Base-by-base conservation (phyloP, 2,888 invertebrate species). In the Leucoptera coffeella region DNA sequence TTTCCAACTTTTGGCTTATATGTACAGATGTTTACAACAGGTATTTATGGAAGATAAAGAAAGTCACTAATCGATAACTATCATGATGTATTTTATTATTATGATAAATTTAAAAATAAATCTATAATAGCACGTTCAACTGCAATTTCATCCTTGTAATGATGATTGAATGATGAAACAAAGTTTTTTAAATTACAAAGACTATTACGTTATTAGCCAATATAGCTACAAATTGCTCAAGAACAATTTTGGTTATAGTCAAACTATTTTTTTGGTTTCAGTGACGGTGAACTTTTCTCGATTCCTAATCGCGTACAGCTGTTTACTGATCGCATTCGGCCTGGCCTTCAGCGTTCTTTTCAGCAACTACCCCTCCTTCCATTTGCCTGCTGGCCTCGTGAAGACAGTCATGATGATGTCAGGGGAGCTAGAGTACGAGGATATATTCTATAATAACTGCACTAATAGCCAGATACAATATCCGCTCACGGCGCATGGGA, bases 371-470 rank as follows among this genome's bases (percentile, higher is more conserved):
- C 75, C 78, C 14, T 75, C 87, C 0, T 87, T 86, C 45, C 76
- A 79, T 36, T 71, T 85, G 3, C 62, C 75, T 1, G 72, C 75
- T 27, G 75, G 78, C 1, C 43, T 88, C 1, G 57, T 89, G 2
- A 88, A 89, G 56, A 85, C 86, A 0, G 77, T 89, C 9, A 83
- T 88, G 40, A 89, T 90, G 89, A 87, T 90, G 88, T 84, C 87
- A 0, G 89, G 89, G 0, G 89, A 90, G 50, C 48, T 89, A 25
- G 88, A 88, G 47, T 87, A 85, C 37, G 88, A 89, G 46, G 87
- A 88, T 39, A 82, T 88, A 34, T 89, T 88, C 47, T 87, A 83
- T 38, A 69, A 64, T 21, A 69, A 76, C 30, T 50, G 47, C 28
- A 53, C 57, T 1, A 54, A 53, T 20, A 50, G 61, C 2, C 53